A percentile compares a stretch with the other conserved stretches of the same genome.
phyloP scores from a whole-genome alignment of 2,113 vertebrate genomes.

The Saccopteryx leptura region DNA sequence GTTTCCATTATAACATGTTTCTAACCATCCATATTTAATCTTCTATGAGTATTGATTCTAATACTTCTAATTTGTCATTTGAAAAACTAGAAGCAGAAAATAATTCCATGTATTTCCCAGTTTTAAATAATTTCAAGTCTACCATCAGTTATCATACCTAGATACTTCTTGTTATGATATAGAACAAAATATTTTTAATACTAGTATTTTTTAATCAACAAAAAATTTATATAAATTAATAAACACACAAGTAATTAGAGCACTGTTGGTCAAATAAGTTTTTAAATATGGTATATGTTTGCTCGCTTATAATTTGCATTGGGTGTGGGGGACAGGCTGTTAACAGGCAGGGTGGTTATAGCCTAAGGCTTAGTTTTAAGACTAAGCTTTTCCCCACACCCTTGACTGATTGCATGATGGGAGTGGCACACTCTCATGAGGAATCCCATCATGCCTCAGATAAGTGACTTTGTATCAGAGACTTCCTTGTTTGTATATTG shows the following conservation, averaged over 20 bases:
- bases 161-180: neutral
- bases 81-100: neutral
- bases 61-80: neutral
- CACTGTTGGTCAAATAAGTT: no score
- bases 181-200: neutral
- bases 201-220: neutral
- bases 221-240: neutral
- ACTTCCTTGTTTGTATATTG: no score
- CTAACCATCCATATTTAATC: neutral
- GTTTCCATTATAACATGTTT: neutral
- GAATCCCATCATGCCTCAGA: no score
- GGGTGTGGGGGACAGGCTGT: no score
- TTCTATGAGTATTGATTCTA: neutral
- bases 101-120: neutral
- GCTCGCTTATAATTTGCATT: no score
- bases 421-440: no score
- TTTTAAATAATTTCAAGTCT: conserved; percentile 23
- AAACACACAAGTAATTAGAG: neutral
- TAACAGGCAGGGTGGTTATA: no score
- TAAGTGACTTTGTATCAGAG: no score
- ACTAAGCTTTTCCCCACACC: no score
- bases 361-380: no score
- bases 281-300: no score
- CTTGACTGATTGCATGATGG: no score
- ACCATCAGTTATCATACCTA: neutral